Base-by-base conservation (phyloP, 1,140 invertebrate species). In the Drosophila parabipectinata region DNA sequence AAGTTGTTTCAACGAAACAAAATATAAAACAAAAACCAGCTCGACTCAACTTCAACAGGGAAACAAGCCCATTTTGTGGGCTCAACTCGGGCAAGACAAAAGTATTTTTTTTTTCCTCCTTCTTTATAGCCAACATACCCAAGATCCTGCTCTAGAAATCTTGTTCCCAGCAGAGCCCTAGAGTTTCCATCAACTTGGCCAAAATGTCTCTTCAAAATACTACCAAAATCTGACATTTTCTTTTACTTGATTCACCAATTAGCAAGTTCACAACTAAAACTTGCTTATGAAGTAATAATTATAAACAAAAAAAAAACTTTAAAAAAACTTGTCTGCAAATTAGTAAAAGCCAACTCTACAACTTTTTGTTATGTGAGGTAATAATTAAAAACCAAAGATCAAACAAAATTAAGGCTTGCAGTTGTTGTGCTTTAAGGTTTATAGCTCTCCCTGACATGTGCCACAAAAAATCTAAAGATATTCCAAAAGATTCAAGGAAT, bases 21-120 rank as follows among this genome's bases (percentile, higher is more conserved):
- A 79, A 63, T 55, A 61, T 68, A 73, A 47, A 74, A 60, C 76
- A 57, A 45, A 37, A 74, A 57, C 73, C 67, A 44, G 55, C 41
- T 59, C 34, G 32, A 45, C 62, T 55, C 44, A 81, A 69, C 64
- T 57, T 68, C 12, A 56, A 69, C 66, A 69, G 66, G 66, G 73
- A 71, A 82, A 83, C 79, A 82, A 83, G 76, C 79, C 75, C 79
- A 82, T 78, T 75, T 83, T 84, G 72, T 63, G 61, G 41, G 53
- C 51, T 12, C 50, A 68, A 57, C 53, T 55, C 56, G 21, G 48
- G 47, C 32, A 28, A 64, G 63, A 39, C 51, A 61, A 62, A 58
- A 59, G 48, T 48, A 45, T 57, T 41, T 26, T 30, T 30, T 30
- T 37, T 37, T 44, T 37, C 2, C 2, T 28, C 4, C 26, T 28